A percentile compares a stretch with the other conserved stretches of the same genome.
These are phyloP conservation scores for Phymanthus crucifer DNA, from an alignment of 92 coral and sea anemone species.

Conservation along the genomic window DNA sequence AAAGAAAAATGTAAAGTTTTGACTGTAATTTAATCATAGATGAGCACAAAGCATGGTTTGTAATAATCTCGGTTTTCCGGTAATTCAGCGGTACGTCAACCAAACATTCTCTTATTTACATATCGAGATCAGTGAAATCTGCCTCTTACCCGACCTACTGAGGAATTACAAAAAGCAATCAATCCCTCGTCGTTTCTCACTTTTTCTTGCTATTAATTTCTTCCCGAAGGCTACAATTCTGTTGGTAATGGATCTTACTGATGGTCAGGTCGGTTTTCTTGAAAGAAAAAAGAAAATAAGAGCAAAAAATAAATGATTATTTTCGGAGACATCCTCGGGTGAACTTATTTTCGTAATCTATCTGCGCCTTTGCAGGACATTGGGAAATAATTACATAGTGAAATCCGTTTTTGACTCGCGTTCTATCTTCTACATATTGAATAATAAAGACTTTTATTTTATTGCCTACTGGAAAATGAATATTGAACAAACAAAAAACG, in stretches of 20 bases:
- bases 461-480: slow-evolving; percentile 3
- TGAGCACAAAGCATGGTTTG: background rate
- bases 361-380: background rate
- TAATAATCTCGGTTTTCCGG: slow-evolving; percentile 2
- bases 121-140: background rate
- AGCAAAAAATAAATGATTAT: background rate
- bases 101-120: background rate
- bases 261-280: background rate
- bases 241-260: background rate
- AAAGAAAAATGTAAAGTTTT: background rate
- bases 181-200: background rate
- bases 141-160: background rate
- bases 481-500: background rate
- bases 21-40: background rate
- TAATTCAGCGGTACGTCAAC: background rate
- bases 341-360: background rate
- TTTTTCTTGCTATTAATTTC: background rate
- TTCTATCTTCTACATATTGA: background rate
- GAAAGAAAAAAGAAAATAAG: background rate
- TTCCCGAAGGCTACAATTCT: background rate
- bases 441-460: background rate
- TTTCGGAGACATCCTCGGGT: background rate
- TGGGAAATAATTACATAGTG: background rate
- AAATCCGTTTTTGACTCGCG: background rate
- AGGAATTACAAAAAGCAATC: background rate